A percentile compares a stretch with the other conserved stretches of the same genome.
Evolutionary conservation across 2,888 invertebrate genomes (phyloP).

Genomic region (Drosophila flavopinicola): DNA sequence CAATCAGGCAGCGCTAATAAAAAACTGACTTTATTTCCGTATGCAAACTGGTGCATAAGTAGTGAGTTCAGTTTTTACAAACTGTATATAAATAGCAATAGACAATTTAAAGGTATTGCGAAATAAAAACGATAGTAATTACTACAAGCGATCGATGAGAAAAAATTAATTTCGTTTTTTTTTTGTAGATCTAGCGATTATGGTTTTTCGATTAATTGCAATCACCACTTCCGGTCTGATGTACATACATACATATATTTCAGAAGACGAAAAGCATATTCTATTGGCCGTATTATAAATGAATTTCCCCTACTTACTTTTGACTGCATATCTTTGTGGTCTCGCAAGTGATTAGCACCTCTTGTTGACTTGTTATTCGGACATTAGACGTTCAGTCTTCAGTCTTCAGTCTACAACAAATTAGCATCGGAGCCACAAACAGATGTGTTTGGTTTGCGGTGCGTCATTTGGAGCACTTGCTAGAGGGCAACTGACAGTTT

Average conservation of each 20-base stretch:
- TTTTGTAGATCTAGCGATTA: no score
- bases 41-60: not conserved
- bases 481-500: not conserved
- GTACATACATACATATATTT: no score
- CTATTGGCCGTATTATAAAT: no score
- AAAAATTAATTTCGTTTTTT: no score
- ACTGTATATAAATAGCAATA: not conserved
- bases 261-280: no score
- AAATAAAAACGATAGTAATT: not conserved
- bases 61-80: not conserved
- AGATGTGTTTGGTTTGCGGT: not conserved
- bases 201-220: no score
- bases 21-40: not conserved
- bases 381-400: not conserved
- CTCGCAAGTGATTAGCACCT: slow-evolving; percentile 7
- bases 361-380: slow-evolving; percentile 18
- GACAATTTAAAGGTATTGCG: no score
- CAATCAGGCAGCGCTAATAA: not conserved
- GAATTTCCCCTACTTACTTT: not conserved
- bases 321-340: slow-evolving; percentile 5
- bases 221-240: no score
- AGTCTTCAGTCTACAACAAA: no score
- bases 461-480: slow-evolving; percentile 1
- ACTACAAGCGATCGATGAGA: not conserved
- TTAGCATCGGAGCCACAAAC: not conserved